phyloP scores from a whole-genome alignment of 2,888 invertebrate species.

The Thumatha senex region DNA sequence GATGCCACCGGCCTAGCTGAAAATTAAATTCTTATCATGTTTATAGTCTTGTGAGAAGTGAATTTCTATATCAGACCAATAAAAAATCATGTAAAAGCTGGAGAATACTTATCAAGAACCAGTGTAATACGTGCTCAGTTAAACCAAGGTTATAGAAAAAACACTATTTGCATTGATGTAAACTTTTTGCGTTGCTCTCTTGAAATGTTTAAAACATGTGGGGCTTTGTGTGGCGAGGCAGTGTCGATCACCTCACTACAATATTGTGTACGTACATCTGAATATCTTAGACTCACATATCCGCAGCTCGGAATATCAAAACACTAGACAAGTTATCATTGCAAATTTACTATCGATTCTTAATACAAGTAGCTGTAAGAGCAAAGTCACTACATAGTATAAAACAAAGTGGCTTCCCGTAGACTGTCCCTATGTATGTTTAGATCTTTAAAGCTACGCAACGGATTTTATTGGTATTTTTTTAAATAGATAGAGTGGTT shows the following conservation, averaged over 20 bases:
- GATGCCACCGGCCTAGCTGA: too few species aligned
- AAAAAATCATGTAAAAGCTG: neutral
- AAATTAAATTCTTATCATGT: too few species aligned
- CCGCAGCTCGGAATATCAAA: constrained; percentile 27
- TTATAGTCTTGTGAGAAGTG: too few species aligned
- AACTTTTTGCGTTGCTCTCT: constrained; percentile 67
- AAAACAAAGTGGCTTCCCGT: too few species aligned
- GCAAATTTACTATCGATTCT: constrained; percentile 20
- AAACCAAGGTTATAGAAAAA: constrained; percentile 72
- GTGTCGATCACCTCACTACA: constrained; percentile 67
- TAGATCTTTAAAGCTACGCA: too few species aligned
- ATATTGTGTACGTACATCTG: constrained; percentile 31
- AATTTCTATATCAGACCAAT: too few species aligned
- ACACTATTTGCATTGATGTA: constrained; percentile 68
- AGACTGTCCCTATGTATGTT: too few species aligned
- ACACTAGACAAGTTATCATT: constrained; percentile 21
- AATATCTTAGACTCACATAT: constrained; percentile 37
- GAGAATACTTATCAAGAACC: constrained; percentile 31
- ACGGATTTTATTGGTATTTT: too few species aligned
- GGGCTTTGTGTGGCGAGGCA: constrained; percentile 51
- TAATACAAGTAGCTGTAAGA: constrained; percentile 6
- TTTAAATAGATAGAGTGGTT: too few species aligned
- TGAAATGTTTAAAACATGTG: constrained; percentile 69
- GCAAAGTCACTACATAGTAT: too few species aligned
- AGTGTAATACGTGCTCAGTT: constrained; percentile 59